These are phyloP conservation scores for Acholoe squamosa DNA, from an alignment of 2,888 invertebrate genomes.

Conservation along the genomic window DNA sequence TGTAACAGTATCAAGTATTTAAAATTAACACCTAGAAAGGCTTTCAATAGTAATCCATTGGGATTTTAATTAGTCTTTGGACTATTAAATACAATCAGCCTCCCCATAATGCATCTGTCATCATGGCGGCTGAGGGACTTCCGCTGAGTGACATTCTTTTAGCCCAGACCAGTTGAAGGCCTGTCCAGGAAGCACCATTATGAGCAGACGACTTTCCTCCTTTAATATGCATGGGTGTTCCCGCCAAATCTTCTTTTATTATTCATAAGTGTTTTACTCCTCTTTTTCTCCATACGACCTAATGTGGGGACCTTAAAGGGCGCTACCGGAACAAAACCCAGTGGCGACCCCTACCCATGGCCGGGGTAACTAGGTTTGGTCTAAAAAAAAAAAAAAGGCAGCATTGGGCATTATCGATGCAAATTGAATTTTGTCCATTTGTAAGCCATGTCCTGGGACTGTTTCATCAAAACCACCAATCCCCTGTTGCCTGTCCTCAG, in stretches of 20 bases:
- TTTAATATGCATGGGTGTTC: neutral
- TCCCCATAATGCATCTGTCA: slow-evolving; percentile 13
- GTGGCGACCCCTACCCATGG: neutral
- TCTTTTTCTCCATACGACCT: neutral
- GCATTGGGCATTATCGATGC: slow-evolving; percentile 24
- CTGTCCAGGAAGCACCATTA: neutral
- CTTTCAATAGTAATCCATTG: neutral
- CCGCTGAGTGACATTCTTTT: neutral
- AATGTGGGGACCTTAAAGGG: slow-evolving; percentile 19
- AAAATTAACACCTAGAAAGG: neutral
- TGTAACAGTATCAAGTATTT: neutral
- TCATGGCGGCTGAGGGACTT: neutral
- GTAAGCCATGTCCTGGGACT: neutral
- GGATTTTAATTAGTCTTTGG: neutral
- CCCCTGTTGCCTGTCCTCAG: neutral
- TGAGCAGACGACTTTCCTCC: neutral
- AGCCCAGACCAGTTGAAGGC: neutral
- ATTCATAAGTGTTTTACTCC: slow-evolving; percentile 12
- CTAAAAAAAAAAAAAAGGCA: neutral
- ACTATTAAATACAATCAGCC: neutral
- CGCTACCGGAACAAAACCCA: slow-evolving; percentile 1
- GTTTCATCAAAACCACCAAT: neutral
- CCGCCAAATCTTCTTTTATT: slow-evolving; percentile 21
- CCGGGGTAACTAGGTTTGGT: slow-evolving; percentile 3
- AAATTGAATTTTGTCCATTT: slow-evolving; percentile 48